Percentiles rank a stretch among this genome's conserved stretches.
phyloP scores from a whole-genome alignment of 2,888 invertebrate genomes.

The Drosophila vallismaia region DNA sequence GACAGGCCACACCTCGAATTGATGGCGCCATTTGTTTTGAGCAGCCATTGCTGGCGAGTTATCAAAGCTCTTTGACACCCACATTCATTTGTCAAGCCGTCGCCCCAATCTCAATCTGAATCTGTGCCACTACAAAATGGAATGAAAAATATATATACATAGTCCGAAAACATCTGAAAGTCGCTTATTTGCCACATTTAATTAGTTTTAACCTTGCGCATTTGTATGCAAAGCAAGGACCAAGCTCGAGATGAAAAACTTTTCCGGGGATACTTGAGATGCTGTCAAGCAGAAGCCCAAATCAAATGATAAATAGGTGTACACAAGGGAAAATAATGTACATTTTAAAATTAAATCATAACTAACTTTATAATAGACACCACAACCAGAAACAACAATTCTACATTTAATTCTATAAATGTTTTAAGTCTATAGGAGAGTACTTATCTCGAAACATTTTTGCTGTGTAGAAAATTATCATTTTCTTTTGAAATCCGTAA shows the following conservation, averaged over 20 bases:
- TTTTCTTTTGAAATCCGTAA: constrained; percentile 55
- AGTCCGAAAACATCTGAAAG: constrained; percentile 23
- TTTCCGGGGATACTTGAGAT: constrained; percentile 21
- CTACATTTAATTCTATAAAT: no score
- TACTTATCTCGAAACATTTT: neutral
- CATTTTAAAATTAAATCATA: neutral
- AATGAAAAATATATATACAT: neutral
- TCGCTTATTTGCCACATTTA: constrained; percentile 50
- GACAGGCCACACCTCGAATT: constrained; percentile 71
- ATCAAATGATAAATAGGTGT: constrained; percentile 48
- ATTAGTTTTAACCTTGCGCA: constrained; percentile 68
- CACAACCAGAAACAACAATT: no score
- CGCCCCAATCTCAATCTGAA: constrained; percentile 66
- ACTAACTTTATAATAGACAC: no score
- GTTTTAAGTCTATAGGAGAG: neutral
- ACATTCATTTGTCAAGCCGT: constrained; percentile 78
- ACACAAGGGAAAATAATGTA: neutral
- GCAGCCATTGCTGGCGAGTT: constrained; percentile 73
- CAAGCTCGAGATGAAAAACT: constrained; percentile 57
- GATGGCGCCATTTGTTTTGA: constrained; percentile 69
- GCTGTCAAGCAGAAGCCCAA: constrained; percentile 47
- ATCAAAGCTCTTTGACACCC: constrained; percentile 81
- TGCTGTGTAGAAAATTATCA: constrained; percentile 73
- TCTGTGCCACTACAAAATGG: constrained; percentile 64
- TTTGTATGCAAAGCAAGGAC: constrained; percentile 50